phyloP scores from a whole-genome alignment of 92 coral and sea anemone species.

The Phymanthus crucifer region DNA sequence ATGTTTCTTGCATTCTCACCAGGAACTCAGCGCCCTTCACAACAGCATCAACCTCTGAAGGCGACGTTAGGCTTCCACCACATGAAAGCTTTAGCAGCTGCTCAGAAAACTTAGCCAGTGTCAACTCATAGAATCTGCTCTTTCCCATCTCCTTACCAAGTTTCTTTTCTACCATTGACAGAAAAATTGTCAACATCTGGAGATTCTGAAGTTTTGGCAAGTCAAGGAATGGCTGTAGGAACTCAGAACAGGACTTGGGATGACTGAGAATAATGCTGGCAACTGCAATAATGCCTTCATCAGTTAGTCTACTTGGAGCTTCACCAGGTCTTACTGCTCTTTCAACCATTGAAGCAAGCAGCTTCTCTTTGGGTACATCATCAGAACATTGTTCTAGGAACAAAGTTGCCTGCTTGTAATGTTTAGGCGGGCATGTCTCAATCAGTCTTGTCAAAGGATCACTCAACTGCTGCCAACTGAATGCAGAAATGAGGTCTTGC shows the following conservation, averaged over 20 bases:
- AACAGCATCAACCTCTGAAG: constrained; percentile 9
- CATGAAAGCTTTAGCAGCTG: not conserved
- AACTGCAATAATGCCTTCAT: not conserved
- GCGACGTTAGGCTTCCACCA: not conserved
- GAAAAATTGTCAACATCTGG: not conserved
- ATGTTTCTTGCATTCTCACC: not conserved
- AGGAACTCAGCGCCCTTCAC: constrained; percentile 14
- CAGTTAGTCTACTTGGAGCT: not conserved
- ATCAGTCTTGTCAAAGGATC: not conserved
- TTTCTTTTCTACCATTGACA: constrained; percentile 2
- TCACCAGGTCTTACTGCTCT: not conserved
- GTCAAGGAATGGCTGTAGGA: not conserved
- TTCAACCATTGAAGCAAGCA: not conserved
- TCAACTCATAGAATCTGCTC: not conserved
- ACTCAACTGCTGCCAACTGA: constrained; percentile 1
- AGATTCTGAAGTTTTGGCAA: not conserved
- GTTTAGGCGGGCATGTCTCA: not conserved
- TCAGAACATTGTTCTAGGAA: constrained; percentile 5
- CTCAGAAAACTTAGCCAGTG: not conserved
- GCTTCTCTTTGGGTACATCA: not conserved
- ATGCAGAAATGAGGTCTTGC: not conserved
- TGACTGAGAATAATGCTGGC: not conserved
- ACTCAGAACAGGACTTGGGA: constrained; percentile 11
- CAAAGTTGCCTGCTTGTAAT: not conserved
- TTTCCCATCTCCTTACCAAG: not conserved